phyloP scores from a whole-genome alignment of 2,113 vertebrate species.

The Forbesichthys agassizii region DNA sequence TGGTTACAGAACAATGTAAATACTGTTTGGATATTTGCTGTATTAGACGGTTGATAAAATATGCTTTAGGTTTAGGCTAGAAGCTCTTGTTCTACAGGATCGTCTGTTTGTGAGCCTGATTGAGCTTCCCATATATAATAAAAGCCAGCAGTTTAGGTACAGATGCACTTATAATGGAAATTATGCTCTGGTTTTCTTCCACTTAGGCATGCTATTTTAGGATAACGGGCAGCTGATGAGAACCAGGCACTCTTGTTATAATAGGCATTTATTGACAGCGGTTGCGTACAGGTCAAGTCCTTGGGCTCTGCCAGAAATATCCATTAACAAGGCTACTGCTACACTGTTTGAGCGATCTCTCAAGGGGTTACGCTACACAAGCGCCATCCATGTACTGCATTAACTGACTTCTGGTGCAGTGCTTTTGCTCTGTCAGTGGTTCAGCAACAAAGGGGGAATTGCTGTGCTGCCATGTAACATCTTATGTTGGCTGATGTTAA shows the following conservation, averaged over 20 bases:
- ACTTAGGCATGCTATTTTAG: conserved; percentile 20
- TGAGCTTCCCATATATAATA: too few species aligned
- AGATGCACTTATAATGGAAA: not conserved
- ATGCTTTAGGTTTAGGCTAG: too few species aligned
- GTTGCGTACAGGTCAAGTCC: conserved; percentile 9
- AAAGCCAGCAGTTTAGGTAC: too few species aligned
- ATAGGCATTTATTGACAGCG: conserved; percentile 8
- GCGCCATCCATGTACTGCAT: not conserved
- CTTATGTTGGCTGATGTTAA: too few species aligned
- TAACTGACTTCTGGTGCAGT: too few species aligned
- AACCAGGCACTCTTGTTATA: conserved; percentile 6
- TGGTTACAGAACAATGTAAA: too few species aligned
- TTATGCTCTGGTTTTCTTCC: conserved; percentile 9
- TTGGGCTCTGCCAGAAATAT: conserved; percentile 23
- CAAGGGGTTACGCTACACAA: not conserved
- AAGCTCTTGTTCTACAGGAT: not conserved
- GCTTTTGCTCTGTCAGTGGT: too few species aligned
- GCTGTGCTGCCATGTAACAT: too few species aligned
- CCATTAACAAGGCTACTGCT: not conserved
- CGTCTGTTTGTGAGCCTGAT: too few species aligned
- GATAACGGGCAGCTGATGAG: not conserved
- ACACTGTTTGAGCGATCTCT: not conserved
- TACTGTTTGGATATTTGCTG: too few species aligned
- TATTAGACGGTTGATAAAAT: too few species aligned
- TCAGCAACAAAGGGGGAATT: too few species aligned